These are phyloP conservation scores for Agrotis exclamationis DNA, from an alignment of 2,888 invertebrate genomes.

Conservation along the genomic window DNA sequence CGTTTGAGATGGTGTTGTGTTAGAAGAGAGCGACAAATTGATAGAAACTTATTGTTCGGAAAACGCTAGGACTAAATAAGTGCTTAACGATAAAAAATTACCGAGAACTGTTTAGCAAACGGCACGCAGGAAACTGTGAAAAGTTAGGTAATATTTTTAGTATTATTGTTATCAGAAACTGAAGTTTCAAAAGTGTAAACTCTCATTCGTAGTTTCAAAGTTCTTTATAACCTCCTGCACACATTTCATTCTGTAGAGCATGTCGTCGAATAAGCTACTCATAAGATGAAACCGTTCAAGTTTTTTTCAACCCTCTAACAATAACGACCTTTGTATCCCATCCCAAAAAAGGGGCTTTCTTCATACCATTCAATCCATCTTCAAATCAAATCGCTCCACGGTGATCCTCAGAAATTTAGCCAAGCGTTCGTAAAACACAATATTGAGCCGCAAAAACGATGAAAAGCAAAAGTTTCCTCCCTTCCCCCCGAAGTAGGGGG, in stretches of 20 bases:
- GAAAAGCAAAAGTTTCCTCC: slow-evolving; percentile 64
- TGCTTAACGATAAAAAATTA: too few relatives aligned
- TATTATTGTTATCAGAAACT: too few relatives aligned
- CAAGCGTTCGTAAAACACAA: slow-evolving; percentile 68
- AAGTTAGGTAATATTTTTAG: too few relatives aligned
- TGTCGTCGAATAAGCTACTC: slow-evolving; percentile 1
- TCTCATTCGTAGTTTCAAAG: background rate
- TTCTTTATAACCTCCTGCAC: background rate
- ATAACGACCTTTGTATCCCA: slow-evolving; percentile 48
- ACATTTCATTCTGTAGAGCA: slow-evolving; percentile 7
- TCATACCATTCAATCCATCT: slow-evolving; percentile 60
- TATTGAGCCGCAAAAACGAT: slow-evolving; percentile 68
- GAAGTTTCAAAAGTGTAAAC: background rate
- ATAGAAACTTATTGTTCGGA: background rate
- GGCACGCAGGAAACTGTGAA: too few relatives aligned
- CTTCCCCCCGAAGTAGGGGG: slow-evolving; percentile 32
- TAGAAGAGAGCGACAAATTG: background rate
- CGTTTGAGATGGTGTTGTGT: background rate
- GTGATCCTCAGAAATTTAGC: slow-evolving; percentile 60
- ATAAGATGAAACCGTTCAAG: slow-evolving; percentile 20
- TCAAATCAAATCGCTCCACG: slow-evolving; percentile 61
- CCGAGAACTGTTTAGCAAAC: too few relatives aligned
- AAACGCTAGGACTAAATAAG: too few relatives aligned
- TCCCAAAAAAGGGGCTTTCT: slow-evolving; percentile 35
- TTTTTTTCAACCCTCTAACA: slow-evolving; percentile 25